Evolutionary conservation across 2,888 invertebrate genomes (phyloP), one percentile per base, ranked within the genome.

Genomic region (Diarsia rubi): DNA sequence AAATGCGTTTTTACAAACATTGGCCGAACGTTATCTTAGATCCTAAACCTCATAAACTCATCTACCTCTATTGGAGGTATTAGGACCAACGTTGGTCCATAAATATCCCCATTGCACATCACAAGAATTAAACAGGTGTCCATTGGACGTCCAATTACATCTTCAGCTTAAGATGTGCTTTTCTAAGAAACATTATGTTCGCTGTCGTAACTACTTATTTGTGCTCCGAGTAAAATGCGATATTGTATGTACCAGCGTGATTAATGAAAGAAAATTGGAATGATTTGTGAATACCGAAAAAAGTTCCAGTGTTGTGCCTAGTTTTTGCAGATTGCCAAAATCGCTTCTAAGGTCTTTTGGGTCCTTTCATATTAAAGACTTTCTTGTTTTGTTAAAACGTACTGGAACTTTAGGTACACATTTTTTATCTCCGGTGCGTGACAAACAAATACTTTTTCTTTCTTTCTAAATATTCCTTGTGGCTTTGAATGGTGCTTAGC

Each of bases 161-260:
- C 52, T 69, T 54, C 65, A 65, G 24, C 54, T 76, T 42, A 73
- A 76, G 69, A 81, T 59, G 57, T 42, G 62, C n/a, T 45, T 14
- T 84, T 86, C 85, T 73, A 44, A 80, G 86, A 84, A 69, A 68
- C 73, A 79, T 85, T 84, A 77, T 59, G 60, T 69, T 65, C 37
- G 49, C 59, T 69, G 73, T 65, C 59, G 70, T 80, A 87, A 78
- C 24, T 63, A 72, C 65, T 65, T 63, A 72, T 64, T 66, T 42
- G n/a, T 27, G 21, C 5, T 60, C 24, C 24, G 47, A 76, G 78
- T 79, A 71, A 70, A 80, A 81, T 65, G 75, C 27, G 63, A 69
- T 70, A 78, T 79, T 67, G 31, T 65, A 12, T 57, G 47, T 16
- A 11, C 8, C 8, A 69, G 27, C 8, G 47, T 63, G 19, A 37